Evolutionary conservation across 2,113 vertebrate species (phyloP), one percentile per base, ranked within the genome.

Genomic region (Corynorhinus townsendii): DNA sequence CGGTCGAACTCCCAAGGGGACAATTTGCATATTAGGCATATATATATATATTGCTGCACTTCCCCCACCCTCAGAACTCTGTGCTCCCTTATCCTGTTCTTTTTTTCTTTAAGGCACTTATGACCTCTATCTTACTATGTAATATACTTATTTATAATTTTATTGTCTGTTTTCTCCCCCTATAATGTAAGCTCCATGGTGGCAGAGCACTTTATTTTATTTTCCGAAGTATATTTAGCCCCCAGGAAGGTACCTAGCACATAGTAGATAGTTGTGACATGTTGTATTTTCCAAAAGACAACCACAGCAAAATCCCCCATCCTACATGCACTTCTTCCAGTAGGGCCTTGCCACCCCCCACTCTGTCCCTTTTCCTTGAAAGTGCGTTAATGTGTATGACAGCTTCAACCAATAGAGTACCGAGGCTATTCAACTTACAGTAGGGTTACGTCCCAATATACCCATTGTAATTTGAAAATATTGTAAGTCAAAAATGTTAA

Each of bases 1-100:
- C 0, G 3, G 24, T 28, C 4, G 2, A 28, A 62, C 59, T 62
- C 59, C 59, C 1, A 0, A 28, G 11, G 59, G 26, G 10, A 11
- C 10, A 62, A 28, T 62, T 28, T 28, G 11, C 26, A 62, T 62
- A 62, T 62, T 62, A 28, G 59, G 24, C 59, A 12, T 62, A 4
- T 26, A 62, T 62, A 26, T 26, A 54, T 59, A 7, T 54, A 26
- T 24, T 22, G 28, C 17, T 30, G 28, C n/a, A 80, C 17, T 45
- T 1, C 47, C 11, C 24, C 4, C 30, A 89, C 2, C 7, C 28
- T 83, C 17, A 47, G 38, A 12, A 80, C n/a, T 91, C 28, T 11
- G 71, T 45, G 77, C 11, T 12, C 8, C 12, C 52, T 80, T 30
- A 68, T 7, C 14, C 9, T 84, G 11, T 16, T 72, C 16, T 83